Base-by-base conservation (phyloP, 53 echinoderm and acorn worm genomes). In the Actinopyga echinites region DNA sequence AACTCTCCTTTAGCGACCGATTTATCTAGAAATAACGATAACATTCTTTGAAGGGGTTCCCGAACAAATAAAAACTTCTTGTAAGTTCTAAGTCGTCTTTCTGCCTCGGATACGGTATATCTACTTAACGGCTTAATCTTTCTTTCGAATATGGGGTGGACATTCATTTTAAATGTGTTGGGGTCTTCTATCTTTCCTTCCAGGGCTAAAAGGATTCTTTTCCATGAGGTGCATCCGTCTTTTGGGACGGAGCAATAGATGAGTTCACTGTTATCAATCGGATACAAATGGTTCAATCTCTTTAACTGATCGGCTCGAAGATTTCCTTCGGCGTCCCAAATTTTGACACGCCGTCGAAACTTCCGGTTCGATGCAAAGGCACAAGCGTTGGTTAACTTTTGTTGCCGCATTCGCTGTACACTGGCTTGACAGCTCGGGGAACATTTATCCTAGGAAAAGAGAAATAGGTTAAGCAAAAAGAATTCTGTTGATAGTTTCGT, bases 281-380 rank as follows among this genome's bases (percentile, higher is more conserved):
- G 77, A 26, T 52, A 75, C 12, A 75, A 56, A 54, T 75, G 77
- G 26, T 75, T 75, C 56, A 75, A 54, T 30, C 77, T 75, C 54
- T 26, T 75, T 29, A 75, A 21, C 17, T 75, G 77, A 29, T 56
- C 56, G 3, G 54, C 54, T 54, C 77, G 24, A 21, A 75, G 31
- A 24, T 75, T 53, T 19, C 77, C 77, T 10, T 56, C 31, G 5
- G 30, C 43, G 25, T 75, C 77, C 77, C 77, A 75, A 30, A 75
- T 54, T 26, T 26, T 29, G 10, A 23, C 19, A 11, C 55, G 25
- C 29, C 44, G 56, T 42, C 49, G 49, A n/a, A n/a, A n/a, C 5
- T 4, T 36, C 8, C 45, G 2, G 11, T 44, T 74, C 74, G 74
- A 4, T n/a, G 8, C 17, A 19, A 20, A 8, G 32, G 74, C 74